Conservation (phyloP, 2,113 vertebrate species). For the Megaleporinus macrocephalus region DNA sequence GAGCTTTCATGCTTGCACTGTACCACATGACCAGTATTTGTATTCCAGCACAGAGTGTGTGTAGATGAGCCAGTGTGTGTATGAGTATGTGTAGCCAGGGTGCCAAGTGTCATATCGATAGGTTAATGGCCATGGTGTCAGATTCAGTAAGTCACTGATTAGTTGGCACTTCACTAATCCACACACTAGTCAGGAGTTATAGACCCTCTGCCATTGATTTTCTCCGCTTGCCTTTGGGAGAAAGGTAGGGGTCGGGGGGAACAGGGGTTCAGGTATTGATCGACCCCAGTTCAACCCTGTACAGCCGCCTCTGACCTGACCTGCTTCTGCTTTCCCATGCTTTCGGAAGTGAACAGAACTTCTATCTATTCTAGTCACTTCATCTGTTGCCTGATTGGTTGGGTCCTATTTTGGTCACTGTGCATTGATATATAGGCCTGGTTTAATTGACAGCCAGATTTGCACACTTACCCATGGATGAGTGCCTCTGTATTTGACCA, state of each 20-base stretch:
- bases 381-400: constrained; percentile 11
- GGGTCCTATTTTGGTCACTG: background rate
- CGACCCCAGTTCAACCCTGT: constrained; percentile 77
- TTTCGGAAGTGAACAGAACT: constrained; percentile 33
- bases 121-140: constrained; percentile 81
- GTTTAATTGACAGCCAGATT: constrained; percentile 41
- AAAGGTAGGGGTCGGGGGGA: constrained; percentile 67
- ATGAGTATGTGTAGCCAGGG: background rate
- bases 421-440: background rate
- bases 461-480: constrained; percentile 37
- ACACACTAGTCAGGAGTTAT: constrained; percentile 77
- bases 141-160: constrained; percentile 82
- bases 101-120: constrained; percentile 78
- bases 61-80: background rate
- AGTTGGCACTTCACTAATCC: constrained; percentile 83
- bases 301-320: constrained; percentile 49
- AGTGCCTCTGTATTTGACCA: constrained; percentile 35
- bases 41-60: constrained; percentile 16
- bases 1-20: background rate
- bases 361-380: background rate
- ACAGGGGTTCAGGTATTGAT: constrained; percentile 77
- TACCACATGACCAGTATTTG: background rate
- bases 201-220: constrained; percentile 79
- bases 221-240: constrained; percentile 63
- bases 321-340: constrained; percentile 31